Conservation (phyloP, 2,797 vertebrate species). For the Melanotaenia trifasciata region DNA sequence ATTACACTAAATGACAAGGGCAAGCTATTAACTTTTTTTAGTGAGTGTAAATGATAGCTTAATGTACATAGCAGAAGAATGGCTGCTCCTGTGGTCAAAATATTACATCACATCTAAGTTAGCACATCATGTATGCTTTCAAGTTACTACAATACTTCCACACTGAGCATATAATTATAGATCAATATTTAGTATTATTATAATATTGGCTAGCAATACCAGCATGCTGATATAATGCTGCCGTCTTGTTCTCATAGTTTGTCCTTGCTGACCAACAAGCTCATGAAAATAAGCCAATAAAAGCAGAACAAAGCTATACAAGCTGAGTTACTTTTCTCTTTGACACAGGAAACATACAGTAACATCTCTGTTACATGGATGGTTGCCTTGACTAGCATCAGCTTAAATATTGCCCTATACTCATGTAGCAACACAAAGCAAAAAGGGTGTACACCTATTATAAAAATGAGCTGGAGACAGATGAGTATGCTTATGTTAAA, state of each 20-base stretch:
- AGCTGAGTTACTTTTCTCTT: slow-evolving; percentile 16
- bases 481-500: background rate
- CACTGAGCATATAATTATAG: background rate
- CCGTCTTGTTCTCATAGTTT: background rate
- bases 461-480: background rate
- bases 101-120: background rate
- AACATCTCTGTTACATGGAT: slow-evolving; percentile 54
- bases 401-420: slow-evolving; percentile 10
- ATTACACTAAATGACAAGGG: background rate
- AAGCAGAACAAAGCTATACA: slow-evolving; percentile 28
- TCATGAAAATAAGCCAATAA: slow-evolving; percentile 21
- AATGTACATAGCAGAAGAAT: background rate
- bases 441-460: background rate
- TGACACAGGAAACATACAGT: slow-evolving; percentile 47
- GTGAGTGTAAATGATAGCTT: background rate
- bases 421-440: slow-evolving; percentile 14
- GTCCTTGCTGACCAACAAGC: slow-evolving; percentile 5
- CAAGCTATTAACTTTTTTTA: background rate
- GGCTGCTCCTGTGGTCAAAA: background rate
- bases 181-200: slow-evolving; percentile 6
- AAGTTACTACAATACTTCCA: background rate
- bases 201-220: background rate
- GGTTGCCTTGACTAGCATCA: slow-evolving; percentile 40
- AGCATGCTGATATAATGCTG: background rate
- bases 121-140: background rate